Evolutionary conservation across 2,113 vertebrate species (phyloP), one percentile per base, ranked within the genome.

Genomic region (Ibidorhyncha struthersii): DNA sequence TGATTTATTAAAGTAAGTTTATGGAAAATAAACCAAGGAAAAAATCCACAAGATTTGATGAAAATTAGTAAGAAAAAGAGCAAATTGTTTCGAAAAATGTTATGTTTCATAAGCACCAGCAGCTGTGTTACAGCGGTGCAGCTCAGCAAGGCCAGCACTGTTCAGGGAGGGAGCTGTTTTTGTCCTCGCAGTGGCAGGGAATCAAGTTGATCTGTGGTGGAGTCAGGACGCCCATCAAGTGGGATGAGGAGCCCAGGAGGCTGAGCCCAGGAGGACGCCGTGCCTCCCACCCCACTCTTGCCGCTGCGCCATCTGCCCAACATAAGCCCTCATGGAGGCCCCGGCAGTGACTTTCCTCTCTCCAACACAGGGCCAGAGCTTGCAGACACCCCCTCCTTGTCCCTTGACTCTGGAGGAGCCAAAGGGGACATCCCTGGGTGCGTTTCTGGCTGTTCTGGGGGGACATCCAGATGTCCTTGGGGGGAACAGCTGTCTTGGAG

Each of bases 221-320:
- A 47, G 34, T 0, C 12, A 2, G 38, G 12, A 29, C 3, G 7
- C n/a, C 36, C 20, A 5, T 6, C 2, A 3, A 38, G 38, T 0
- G 0, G n/a, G 32, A 21, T 26, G 13, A 61, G 59, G 15, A 79
- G 29, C 56, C 14, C 4, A 2, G 36, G 29, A 14, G 32, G 17
- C 45, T 45, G 15, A 79, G 29, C 56, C 14, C 3, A 1, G 36
- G 29, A 12, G 29, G 17, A 66, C 0, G 0, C 32, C 1, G 3
- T 52, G 55, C 23, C 50, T 61, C 36, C 10, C 47, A 41, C 5
- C 20, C 14, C 22, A 26, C 16, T 30, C 34, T 72, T 2, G 0
- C 21, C 34, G 36, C 65, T 47, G 34, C 3, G 2, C 40, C 10
- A 0, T 71, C 45, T 80, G 72, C 71, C 58, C 72, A 70, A 4